Base-by-base conservation (phyloP, 2,797 vertebrate species). In the Sebastes jordani region DNA sequence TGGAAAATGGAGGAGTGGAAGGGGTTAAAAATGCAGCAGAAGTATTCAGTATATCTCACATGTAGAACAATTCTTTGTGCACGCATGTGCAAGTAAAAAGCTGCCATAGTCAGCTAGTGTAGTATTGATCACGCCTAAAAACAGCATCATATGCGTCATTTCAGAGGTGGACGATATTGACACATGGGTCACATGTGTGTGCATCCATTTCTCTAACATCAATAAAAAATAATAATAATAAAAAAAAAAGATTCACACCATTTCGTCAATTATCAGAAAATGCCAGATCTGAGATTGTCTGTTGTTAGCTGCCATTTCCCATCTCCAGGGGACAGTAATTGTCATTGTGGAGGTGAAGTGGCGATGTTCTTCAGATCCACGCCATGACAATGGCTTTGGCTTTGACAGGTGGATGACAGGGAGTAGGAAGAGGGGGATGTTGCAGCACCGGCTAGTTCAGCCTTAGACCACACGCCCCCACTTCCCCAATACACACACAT, bases 321-420 rank as follows among this genome's bases (percentile, higher is more conserved):
- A 30, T 74, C 73, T 85, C 81, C n/a, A n/a, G 52, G 67, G 76
- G 76, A 73, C 72, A 63, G 64, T 85, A 90, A 89, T 92, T 93
- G 86, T 90, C 87, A 90, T 87, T 85, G 83, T 83, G 30, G 65
- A 82, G 77, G 71, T 74, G 67, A 76, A 84, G 80, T 65, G 81
- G 46, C 49, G 61, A 67, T 80, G 85, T 78, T 88, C 86, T 77
- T 84, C 91, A 96, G 93, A 95, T 92, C 88, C 76, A 55, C 93
- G 96, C 84, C 93, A 91, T 52, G 96, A 95, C 91, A 97, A 95
- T 46, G 95, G 96, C 74, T 93, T 89, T 71, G 93, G 95, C 89
- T 91, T 69, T 90, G 92, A 94, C 93, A 96, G 95, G 83, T 88
- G 89, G 71, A 94, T 87, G 22, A 94, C 80, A 86, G 62, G 69